Evolutionary conservation across 2,797 vertebrate genomes (phyloP), one percentile per base, ranked within the genome.

Genomic region (Erpetoichthys calabaricus): DNA sequence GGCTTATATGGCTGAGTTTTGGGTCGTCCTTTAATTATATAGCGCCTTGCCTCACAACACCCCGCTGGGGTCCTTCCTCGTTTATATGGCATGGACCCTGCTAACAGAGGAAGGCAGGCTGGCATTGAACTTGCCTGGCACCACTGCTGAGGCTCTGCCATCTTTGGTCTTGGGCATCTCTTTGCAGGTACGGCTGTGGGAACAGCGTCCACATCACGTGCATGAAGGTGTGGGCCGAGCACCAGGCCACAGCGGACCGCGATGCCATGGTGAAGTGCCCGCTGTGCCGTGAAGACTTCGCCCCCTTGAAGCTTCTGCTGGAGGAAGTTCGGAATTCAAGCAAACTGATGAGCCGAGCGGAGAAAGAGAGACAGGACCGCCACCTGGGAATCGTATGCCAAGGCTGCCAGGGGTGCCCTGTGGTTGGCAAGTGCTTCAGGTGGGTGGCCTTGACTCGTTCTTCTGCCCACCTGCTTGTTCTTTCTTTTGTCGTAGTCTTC

Each of bases 171-270:
- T 6, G 45, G 4, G 6, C 46, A 0, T 3, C 56, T 61, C 70
- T 60, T 3, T 46, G 41, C 60, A 89, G 84, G 66, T 85, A 82
- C 10, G 68, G 82, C 43, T 85, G 77, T 62, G 84, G 78, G 60
- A 89, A 87, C 66, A 86, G 67, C 0, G 5, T 85, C 60, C 82
- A 88, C 65, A 75, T 88, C 61, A 78, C 72, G 49, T 84, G 86
- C 67, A 75, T 81, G 80, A 83, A 81, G 59, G 71, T 80, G 49
- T 80, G 82, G 75, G 74, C 60, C 0, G 73, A 80, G 45, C 70
- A 84, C 62, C 79, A 86, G 63, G 59, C 51, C 6, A 60, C 61
- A 1, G 52, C 51, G 1, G 68, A 72, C 3, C 55, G 47, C 3
- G 60, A 62, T 1, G 63, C 59, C 44, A 69, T 64, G 57, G 67